Base-by-base conservation (phyloP, 1,140 invertebrate genomes). In the Brachionus calyciflorus region DNA sequence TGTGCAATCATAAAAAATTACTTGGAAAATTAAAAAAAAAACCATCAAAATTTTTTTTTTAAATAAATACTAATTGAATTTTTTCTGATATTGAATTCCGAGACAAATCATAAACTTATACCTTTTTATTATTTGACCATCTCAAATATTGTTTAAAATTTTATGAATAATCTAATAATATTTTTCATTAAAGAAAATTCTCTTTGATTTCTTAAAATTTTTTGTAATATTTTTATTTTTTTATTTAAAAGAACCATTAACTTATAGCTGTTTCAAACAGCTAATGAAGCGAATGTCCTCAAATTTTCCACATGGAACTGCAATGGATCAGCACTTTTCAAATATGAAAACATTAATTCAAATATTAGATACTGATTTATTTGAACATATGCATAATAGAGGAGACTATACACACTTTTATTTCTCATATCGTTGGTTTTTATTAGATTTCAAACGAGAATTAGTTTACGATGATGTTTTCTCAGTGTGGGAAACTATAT, bases 331-430 rank as follows among this genome's bases (percentile, higher is more conserved):
- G 76, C 92, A 96, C 84, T 93, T 96, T 85, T 92, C 93, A 30
- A 95, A 96, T 83, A 94, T 96, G 92, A 89, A 93, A 86, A 91
- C 84, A 70, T 81, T 88, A 3, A 88, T 89, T 65, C 87, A 88
- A 82, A 94, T 97, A 78, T 85, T 96, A 73, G 94, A 97, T 85
- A 90, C 90, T 17, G 93, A 96, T 85, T 88, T 97, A 85, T 96
- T 93, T 87, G 91, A 95, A 79, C 86, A 94, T 80, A 94, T 96
- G 91, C 92, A 94, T 84, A 90, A 91, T 77, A 92, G 94, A 84
- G 93, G 93, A 9, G 94, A 97, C 84, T 96, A 93, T 84, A 95
- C 93, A 14, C 93, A 97, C 84, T 95, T 96, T 84, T 97, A 96
- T 84, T 97, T 97, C 86, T 96, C 93, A 82, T 97, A 97, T 84